These are phyloP conservation scores for Hestina assimilis DNA, from an alignment of 1,140 invertebrate genomes.

Conservation along the genomic window DNA sequence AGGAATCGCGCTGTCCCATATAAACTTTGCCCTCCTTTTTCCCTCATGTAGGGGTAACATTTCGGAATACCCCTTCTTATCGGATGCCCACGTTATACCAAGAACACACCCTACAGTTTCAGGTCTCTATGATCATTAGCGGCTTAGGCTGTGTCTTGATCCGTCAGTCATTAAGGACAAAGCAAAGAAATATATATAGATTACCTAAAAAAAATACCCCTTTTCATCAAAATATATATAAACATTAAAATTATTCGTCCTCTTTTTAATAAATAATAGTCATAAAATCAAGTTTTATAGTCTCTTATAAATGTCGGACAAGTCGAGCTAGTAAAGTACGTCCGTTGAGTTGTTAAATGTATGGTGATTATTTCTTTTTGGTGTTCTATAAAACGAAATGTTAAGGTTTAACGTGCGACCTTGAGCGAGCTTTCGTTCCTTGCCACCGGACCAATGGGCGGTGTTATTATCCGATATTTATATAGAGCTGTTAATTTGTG, in stretches of 20 bases:
- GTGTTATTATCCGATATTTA: conserved; percentile 24
- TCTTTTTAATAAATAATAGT: neutral
- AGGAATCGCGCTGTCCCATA: too few relatives aligned
- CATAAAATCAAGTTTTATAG: neutral
- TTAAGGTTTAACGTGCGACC: conserved; percentile 53
- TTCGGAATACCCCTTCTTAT: too few relatives aligned
- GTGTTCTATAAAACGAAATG: conserved; percentile 56
- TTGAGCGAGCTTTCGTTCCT: conserved; percentile 57
- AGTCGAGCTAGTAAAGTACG: conserved; percentile 2
- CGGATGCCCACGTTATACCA: too few relatives aligned
- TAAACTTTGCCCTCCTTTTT: too few relatives aligned
- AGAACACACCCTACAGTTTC: too few relatives aligned
- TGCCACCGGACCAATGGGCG: conserved; percentile 36
- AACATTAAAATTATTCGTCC: neutral
- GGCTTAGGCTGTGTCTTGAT: too few relatives aligned
- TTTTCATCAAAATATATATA: too few relatives aligned
- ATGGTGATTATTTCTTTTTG: conserved; percentile 39
- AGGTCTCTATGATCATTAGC: too few relatives aligned
- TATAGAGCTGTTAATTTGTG: conserved; percentile 38
- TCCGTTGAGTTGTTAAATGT: conserved; percentile 9
- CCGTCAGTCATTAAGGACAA: too few relatives aligned
- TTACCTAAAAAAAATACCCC: too few relatives aligned
- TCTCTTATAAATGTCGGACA: conserved; percentile 6
- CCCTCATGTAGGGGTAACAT: too few relatives aligned
- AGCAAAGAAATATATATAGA: too few relatives aligned